phyloP scores from a whole-genome alignment of 2,888 invertebrate genomes.

The Agrotis clavis region DNA sequence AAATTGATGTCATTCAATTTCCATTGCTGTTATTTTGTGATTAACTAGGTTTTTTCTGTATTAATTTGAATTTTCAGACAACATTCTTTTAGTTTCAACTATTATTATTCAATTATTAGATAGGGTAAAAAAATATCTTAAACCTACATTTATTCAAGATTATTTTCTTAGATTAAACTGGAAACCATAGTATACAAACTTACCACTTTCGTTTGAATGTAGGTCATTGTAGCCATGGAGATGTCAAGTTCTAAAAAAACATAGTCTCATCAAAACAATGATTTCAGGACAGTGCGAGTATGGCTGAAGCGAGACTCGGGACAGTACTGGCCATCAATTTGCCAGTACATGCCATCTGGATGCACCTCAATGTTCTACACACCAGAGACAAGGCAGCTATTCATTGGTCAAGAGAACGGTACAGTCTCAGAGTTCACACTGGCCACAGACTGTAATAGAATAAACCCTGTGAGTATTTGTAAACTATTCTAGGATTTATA shows the following conservation, averaged over 20 bases:
- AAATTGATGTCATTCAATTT: constrained; percentile 8
- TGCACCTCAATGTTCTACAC: constrained; percentile 97
- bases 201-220: background rate
- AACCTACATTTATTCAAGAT: background rate
- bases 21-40: background rate
- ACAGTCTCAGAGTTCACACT: constrained; percentile 97
- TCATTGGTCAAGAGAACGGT: constrained; percentile 99
- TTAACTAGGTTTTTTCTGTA: constrained; percentile 1
- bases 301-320: constrained; percentile 99
- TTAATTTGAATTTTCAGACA: background rate
- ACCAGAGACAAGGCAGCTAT: constrained; percentile 96
- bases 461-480: constrained; percentile 92
- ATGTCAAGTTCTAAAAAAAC: no score
- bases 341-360: constrained; percentile 98
- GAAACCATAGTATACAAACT: no score
- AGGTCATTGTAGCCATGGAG: background rate
- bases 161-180: no score
- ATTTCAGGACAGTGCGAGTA: constrained; percentile 96
- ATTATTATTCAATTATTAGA: background rate
- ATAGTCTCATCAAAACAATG: background rate
- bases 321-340: constrained; percentile 99
- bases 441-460: constrained; percentile 98
- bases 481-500: background rate
- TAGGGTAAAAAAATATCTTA: background rate
- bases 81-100: background rate